These are phyloP conservation scores for Hirtodrosophila trivittata DNA, from an alignment of 2,888 invertebrate genomes.

Conservation along the genomic window DNA sequence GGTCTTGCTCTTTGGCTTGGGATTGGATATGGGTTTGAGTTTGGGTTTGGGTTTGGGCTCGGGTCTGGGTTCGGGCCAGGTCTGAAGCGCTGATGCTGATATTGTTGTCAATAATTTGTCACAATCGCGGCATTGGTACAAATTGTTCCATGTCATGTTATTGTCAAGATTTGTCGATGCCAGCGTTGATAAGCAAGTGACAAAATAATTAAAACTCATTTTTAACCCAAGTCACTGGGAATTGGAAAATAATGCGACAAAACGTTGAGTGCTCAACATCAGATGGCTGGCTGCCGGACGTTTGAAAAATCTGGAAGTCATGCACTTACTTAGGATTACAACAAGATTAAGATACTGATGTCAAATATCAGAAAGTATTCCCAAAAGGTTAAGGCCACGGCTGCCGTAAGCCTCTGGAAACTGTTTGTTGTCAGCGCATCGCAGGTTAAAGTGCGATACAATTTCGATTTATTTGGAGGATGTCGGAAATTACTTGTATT, in stretches of 20 bases:
- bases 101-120: constrained; percentile 82
- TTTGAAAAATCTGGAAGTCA: constrained; percentile 57
- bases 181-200: constrained; percentile 70
- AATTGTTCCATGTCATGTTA: constrained; percentile 82
- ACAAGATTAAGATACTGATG: constrained; percentile 43
- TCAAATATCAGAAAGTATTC: constrained; percentile 4
- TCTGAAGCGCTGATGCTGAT: constrained; percentile 41
- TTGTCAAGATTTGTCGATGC: constrained; percentile 77
- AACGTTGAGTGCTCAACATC: constrained; percentile 55
- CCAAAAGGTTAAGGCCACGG: constrained; percentile 12
- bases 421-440: too few species aligned
- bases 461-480: too few species aligned
- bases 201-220: constrained; percentile 77
- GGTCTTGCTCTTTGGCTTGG: constrained; percentile 14
- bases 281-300: constrained; percentile 16
- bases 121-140: constrained; percentile 79
- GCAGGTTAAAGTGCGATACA: too few species aligned
- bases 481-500: too few species aligned
- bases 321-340: constrained; percentile 57
- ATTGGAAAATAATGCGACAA: constrained; percentile 47
- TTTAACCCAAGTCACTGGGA: constrained; percentile 35
- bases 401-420: constrained; percentile 8
- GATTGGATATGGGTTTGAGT: constrained; percentile 2
- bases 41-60: constrained; percentile 1
- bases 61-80: constrained; percentile 36